Base-by-base conservation (phyloP, 2,797 vertebrate species). In the Poeciliopsis presidionis region DNA sequence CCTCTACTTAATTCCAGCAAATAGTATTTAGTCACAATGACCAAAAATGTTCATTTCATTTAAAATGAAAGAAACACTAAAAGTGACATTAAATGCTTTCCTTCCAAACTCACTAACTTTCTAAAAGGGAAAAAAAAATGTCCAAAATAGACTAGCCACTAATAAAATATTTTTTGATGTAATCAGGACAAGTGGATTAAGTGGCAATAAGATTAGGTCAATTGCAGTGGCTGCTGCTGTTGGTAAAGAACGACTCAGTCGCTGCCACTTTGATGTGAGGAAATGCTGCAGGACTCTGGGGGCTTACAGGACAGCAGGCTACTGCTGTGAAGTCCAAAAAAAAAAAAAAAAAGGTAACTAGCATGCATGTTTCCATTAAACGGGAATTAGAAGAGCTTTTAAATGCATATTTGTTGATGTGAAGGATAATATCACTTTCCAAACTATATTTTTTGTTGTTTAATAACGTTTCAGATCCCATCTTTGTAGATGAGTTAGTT, bases 241-340 rank as follows among this genome's bases (percentile, higher is more conserved):
- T 41, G 63, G 39, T 11, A 14, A 46, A 55, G 45, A 45, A 33
- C 45, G 67, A 14, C 22, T 86, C 63, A 82, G 55, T 46, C 78
- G 83, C 81, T 63, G 12, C 41, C 57, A 82, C 85, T 94, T 94
- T 91, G 89, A 94, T 91, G 92, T 90, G 77, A 91, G 89, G 86
- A 93, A 93, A 91, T 83, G 82, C 86, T 80, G 74, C 69, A 73
- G 84, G 85, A 88, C 76, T 88, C 74, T 77, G 82, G 85, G 87
- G 87, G 89, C 84, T 90, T 79, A 83, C 72, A 55, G 76, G 87
- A 87, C 90, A 91, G 91, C 88, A 89, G 90, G 91, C 75, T 74
- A 91, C 89, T 73, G 63, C 30, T 59, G 77, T 76, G 41, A 4
- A 14, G 75, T 87, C 85, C 80, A 86, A 83, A 89, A 79, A 30